These are phyloP conservation scores for Trichogramma pretiosum DNA, from an alignment of 1,140 invertebrate species.

Conservation along the genomic window DNA sequence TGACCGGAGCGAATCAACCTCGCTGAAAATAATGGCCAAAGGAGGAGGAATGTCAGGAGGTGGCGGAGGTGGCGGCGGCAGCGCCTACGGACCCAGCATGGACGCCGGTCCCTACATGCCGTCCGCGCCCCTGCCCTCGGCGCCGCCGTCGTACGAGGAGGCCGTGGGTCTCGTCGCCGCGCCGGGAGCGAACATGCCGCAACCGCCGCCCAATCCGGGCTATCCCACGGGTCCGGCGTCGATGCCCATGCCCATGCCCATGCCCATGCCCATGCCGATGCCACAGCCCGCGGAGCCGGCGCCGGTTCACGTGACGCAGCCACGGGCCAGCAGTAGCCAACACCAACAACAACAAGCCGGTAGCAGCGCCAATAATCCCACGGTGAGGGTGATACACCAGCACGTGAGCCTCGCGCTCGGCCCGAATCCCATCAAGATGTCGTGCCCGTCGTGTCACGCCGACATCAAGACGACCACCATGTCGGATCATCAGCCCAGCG, in stretches of 20 bases:
- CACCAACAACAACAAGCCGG: conserved; percentile 1
- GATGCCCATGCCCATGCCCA: conserved; percentile 26
- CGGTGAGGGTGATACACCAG: conserved; percentile 31
- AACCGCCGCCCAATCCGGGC: conserved; percentile 5
- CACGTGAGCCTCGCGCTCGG: conserved; percentile 28
- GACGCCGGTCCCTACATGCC: not conserved
- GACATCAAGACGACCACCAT: conserved; percentile 41
- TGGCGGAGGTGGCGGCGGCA: too few species aligned
- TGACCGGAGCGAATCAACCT: too few species aligned
- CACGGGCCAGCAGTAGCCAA: conserved; percentile 11
- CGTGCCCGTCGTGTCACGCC: conserved; percentile 35
- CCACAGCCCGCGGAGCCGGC: not conserved
- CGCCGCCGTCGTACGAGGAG: conserved; percentile 38
- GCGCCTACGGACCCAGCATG: conserved; percentile 4
- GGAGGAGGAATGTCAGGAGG: too few species aligned
- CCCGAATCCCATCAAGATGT: conserved; percentile 32
- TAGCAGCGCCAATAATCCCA: conserved; percentile 22
- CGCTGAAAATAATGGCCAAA: too few species aligned
- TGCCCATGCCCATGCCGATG: not conserved
- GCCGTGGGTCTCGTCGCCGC: conserved; percentile 28
- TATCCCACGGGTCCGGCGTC: conserved; percentile 25
- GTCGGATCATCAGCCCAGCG: conserved; percentile 39
- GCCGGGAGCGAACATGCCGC: conserved; percentile 5
- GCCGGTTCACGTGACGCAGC: conserved; percentile 10
- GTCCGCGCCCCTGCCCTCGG: conserved; percentile 27